Percentiles rank a stretch among this genome's conserved stretches.
These are phyloP conservation scores for Bubalus kerabau DNA, from an alignment of 2,113 vertebrate species.

Conservation along the genomic window DNA sequence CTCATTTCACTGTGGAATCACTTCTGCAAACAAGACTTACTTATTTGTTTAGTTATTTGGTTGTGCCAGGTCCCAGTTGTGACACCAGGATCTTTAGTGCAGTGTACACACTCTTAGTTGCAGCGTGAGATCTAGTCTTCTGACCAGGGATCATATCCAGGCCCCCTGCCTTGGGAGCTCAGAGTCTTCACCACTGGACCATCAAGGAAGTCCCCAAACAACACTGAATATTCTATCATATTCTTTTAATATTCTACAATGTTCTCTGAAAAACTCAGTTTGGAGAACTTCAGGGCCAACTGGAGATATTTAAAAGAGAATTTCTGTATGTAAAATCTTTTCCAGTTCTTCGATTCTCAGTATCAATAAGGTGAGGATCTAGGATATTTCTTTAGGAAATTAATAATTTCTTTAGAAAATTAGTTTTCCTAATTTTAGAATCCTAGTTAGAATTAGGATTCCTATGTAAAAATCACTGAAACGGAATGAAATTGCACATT, in stretches of 20 bases:
- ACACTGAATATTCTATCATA: background rate
- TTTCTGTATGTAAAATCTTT: background rate
- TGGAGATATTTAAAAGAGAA: background rate
- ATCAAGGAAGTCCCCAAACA: background rate
- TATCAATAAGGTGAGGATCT: background rate
- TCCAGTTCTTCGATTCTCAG: background rate
- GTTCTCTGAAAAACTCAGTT: background rate
- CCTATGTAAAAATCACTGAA: background rate
- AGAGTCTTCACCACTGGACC: background rate
- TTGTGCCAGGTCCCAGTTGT: background rate
- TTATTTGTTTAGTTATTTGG: background rate
- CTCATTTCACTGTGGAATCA: background rate
- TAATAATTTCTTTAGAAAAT: background rate
- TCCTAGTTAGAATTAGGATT: background rate
- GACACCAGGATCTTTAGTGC: background rate
- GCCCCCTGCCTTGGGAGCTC: background rate
- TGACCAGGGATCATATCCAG: background rate
- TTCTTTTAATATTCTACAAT: background rate
- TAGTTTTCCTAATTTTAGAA: background rate
- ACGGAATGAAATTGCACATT: background rate
- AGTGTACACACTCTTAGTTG: background rate
- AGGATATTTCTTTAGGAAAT: conserved; percentile 1
- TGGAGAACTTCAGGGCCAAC: background rate
- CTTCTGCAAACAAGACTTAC: background rate
- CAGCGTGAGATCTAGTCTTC: background rate